These are phyloP conservation scores for Trichomycterus rosablanca DNA, from an alignment of 2,113 vertebrate species.

Conservation along the genomic window DNA sequence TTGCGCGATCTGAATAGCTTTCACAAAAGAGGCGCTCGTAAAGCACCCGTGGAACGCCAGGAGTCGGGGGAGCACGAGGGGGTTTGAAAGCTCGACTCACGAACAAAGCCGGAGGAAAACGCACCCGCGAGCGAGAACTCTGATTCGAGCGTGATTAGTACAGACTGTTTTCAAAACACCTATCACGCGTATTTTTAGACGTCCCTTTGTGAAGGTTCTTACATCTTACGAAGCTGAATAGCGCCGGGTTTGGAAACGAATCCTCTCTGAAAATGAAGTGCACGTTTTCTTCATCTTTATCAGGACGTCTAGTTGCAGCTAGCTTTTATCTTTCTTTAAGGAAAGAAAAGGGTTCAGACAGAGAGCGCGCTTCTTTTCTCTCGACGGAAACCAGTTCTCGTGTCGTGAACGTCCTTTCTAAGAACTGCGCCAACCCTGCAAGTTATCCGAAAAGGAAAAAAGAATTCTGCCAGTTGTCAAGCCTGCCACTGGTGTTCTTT, in stretches of 20 bases:
- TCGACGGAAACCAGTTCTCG: constrained; percentile 27
- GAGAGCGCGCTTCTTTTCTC: constrained; percentile 19
- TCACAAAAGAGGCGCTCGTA: constrained; percentile 32
- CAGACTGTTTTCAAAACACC: not conserved
- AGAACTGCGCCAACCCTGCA: constrained; percentile 1
- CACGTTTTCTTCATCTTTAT: constrained; percentile 2
- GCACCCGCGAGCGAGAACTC: constrained; percentile 21
- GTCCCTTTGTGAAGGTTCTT: not conserved
- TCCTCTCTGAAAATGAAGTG: constrained; percentile 5
- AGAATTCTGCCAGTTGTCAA: constrained; percentile 29
- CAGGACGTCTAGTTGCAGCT: not conserved
- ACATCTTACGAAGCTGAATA: too few species aligned
- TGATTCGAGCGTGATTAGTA: constrained; percentile 8
- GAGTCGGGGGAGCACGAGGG: constrained; percentile 19
- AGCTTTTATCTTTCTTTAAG: constrained; percentile 11
- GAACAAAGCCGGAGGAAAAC: constrained; percentile 35
- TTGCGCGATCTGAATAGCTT: constrained; percentile 36
- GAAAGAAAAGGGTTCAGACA: too few species aligned
- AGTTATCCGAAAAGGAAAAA: constrained; percentile 27
- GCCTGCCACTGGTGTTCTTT: constrained; percentile 20
- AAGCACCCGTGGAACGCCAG: constrained; percentile 22
- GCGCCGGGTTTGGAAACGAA: too few species aligned
- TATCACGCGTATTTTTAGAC: not conserved
- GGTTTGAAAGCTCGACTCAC: constrained; percentile 27
- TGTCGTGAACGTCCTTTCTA: constrained; percentile 15